These are phyloP conservation scores for Drosophila rubida DNA, from an alignment of 2,888 invertebrate species.

Conservation along the genomic window DNA sequence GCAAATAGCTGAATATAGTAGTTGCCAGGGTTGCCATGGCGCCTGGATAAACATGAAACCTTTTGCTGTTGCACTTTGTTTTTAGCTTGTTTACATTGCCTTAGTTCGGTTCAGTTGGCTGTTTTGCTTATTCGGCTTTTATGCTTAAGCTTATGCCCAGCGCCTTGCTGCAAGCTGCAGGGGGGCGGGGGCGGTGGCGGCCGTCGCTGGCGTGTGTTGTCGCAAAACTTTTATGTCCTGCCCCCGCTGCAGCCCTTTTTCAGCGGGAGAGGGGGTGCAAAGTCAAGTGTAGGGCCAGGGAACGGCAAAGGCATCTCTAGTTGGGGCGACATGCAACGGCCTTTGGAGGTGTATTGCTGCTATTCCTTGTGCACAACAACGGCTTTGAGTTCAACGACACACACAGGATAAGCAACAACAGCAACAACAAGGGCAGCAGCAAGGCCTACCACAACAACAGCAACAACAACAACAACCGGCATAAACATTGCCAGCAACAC, in stretches of 20 bases:
- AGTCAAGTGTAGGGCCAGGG: constrained; percentile 67
- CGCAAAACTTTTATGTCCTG: constrained; percentile 57
- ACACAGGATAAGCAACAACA: constrained; percentile 72
- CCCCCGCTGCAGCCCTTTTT: constrained; percentile 5
- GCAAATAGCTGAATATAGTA: neutral
- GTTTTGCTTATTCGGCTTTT: constrained; percentile 59
- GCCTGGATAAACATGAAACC: constrained; percentile 39
- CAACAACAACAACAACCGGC: constrained; percentile 64
- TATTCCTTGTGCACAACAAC: constrained; percentile 40
- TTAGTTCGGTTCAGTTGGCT: constrained; percentile 43
- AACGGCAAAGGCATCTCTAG: constrained; percentile 19
- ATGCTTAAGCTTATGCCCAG: constrained; percentile 56
- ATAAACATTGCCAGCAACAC: constrained; percentile 58
- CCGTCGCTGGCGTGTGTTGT: constrained; percentile 47
- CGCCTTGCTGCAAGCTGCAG: constrained; percentile 41
- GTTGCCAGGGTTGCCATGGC: constrained; percentile 63
- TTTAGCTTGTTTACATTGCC: constrained; percentile 56
- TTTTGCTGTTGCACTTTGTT: constrained; percentile 50
- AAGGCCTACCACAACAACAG: constrained; percentile 5
- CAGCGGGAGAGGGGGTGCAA: too few relatives aligned
- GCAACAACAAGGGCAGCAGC: too few relatives aligned
- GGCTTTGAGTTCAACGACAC: constrained; percentile 71
- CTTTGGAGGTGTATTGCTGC: constrained; percentile 56
- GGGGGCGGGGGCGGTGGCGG: too few relatives aligned
- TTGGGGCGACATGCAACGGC: constrained; percentile 59